Percentiles rank a stretch among this genome's conserved stretches.
These are phyloP conservation scores for Campylorhamphus procurvoides DNA, from an alignment of 2,113 vertebrate species.

Conservation along the genomic window DNA sequence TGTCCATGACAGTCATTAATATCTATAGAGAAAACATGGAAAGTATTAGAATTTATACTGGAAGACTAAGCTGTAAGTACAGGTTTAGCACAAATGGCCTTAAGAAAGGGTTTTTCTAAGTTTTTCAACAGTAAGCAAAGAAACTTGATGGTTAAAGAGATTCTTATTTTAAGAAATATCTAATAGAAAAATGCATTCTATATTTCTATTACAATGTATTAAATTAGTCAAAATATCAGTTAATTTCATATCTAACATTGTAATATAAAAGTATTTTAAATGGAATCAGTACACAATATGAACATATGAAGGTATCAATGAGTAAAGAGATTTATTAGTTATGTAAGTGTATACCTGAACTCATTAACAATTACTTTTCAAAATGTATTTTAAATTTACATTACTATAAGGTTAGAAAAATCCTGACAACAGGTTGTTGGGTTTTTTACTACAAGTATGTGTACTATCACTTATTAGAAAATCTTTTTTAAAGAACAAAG, in stretches of 20 bases:
- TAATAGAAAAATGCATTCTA: not conserved
- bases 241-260: not conserved
- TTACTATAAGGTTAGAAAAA: not conserved
- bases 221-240: not conserved
- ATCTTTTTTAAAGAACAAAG: not conserved
- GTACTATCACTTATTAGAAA: not conserved
- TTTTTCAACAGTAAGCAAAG: not conserved
- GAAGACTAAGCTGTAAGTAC: not conserved
- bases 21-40: constrained; percentile 74
- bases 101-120: not conserved
- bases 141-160: not conserved
- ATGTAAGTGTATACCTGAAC: not conserved
- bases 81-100: not conserved
- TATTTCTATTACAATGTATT: not conserved
- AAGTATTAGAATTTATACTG: not conserved
- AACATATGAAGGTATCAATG: not conserved
- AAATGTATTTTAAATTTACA: not conserved
- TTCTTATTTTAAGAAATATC: not conserved
- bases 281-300: not conserved
- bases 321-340: not conserved
- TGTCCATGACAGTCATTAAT: constrained; percentile 87
- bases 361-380: not conserved
- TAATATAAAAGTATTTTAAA: not conserved
- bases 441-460: not conserved
- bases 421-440: not conserved